phyloP scores from a whole-genome alignment of 1,140 invertebrate genomes.

The Euborellia annulipes region DNA sequence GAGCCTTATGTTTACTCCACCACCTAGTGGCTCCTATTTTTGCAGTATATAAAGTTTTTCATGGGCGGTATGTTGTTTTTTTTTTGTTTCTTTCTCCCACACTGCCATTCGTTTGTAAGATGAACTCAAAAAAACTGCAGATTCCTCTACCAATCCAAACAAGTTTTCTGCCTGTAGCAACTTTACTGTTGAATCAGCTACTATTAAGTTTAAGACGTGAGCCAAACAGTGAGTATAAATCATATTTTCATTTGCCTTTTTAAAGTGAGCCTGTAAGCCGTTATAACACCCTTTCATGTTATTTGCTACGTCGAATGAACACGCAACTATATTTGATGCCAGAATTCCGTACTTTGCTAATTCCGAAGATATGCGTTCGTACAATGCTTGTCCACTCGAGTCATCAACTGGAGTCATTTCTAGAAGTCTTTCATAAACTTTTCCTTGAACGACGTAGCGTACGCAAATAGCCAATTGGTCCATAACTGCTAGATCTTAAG shows the following conservation, averaged over 20 bases:
- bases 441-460: slow-evolving; percentile 9
- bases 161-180: slow-evolving; percentile 10
- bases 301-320: slow-evolving; percentile 6
- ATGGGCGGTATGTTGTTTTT: background rate
- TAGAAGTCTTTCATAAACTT: slow-evolving; percentile 8
- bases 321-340: slow-evolving; percentile 9
- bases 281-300: slow-evolving; percentile 8
- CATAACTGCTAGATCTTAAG: slow-evolving; percentile 12
- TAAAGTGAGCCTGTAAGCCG: slow-evolving; percentile 10
- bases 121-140: background rate
- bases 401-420: slow-evolving; percentile 8
- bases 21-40: background rate
- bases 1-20: background rate
- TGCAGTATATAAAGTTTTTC: background rate
- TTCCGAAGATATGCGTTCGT: slow-evolving; percentile 1
- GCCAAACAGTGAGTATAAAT: slow-evolving; percentile 14
- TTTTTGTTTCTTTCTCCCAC: background rate
- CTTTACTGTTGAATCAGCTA: slow-evolving; percentile 11
- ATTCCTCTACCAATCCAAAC: slow-evolving; percentile 14
- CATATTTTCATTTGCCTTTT: slow-evolving; percentile 8
- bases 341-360: slow-evolving; percentile 2
- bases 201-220: slow-evolving; percentile 12
- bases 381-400: slow-evolving; percentile 9
- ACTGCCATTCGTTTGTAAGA: slow-evolving; percentile 1
- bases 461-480: slow-evolving; percentile 12